Evolutionary conservation across 2,888 invertebrate species (phyloP), one percentile per base, ranked within the genome.

Genomic region (Scaptomyza reducta): DNA sequence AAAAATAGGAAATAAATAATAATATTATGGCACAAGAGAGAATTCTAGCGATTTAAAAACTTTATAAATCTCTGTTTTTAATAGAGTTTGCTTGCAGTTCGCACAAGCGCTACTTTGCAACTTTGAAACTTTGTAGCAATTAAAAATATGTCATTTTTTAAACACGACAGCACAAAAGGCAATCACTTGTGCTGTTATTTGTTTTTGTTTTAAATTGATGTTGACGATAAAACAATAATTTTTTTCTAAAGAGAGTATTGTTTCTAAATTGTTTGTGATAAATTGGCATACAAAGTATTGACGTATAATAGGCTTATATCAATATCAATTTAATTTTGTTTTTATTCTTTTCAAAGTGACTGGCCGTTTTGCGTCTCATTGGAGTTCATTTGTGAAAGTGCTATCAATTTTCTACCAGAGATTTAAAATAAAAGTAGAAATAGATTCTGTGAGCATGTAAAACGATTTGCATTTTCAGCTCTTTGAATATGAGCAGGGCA

Each of bases 21-120:
- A 14, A 9, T 38, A 14, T 38, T 38, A 38, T 38, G 38, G 10
- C 16, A 40, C 40, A 10, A 18, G n/a, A n/a, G 10, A 9, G 6
- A 31, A 31, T 9, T 16, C 7, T 46, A 6, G 7, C 16, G 10
- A n/a, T 49, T n/a, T 33, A 9, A 33, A 33, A 33, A 22, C 16
- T 33, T 49, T n/a, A n/a, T 47, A 47, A 33, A 18, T 47, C 18
- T 18, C n/a, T 47, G 18, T 47, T 18, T 10, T n/a, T 33, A 18
- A 11, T 18, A 49, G 33, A 40, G 16, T 40, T 40, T 40, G 9
- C 1, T 10, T 40, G 40, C 5, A 40, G 16, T 16, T 40, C 10
- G 40, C 40, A 16, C 40, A 16, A 16, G 16, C 40, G 40, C 40
- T 16, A 16, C 10, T 49, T 33, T 11, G 2, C 10, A 33, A 49